A percentile compares a stretch with the other conserved stretches of the same genome.
phyloP scores from a whole-genome alignment of 2,797 vertebrate species.

The Anas bahamensis region DNA sequence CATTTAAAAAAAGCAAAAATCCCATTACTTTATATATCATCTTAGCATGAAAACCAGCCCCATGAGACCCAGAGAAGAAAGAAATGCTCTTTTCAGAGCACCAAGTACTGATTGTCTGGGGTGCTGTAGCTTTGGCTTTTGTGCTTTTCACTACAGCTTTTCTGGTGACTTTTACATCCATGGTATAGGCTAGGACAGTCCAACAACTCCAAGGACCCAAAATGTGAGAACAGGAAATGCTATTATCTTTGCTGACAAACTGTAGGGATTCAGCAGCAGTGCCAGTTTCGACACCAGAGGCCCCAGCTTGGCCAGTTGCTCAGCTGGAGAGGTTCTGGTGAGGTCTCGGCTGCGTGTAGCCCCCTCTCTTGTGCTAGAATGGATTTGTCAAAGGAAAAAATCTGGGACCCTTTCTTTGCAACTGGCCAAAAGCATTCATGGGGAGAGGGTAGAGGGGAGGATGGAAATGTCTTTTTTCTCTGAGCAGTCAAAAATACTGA shows the following conservation, averaged over 20 bases:
- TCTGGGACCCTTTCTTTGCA: background rate
- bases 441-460: background rate
- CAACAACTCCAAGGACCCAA: background rate
- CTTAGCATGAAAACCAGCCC: background rate
- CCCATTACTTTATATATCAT: background rate
- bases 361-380: background rate
- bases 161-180: background rate
- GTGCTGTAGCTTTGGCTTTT: background rate
- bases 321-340: background rate
- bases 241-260: background rate
- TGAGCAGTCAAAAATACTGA: background rate
- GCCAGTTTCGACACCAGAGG: background rate
- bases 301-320: background rate
- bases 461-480: background rate
- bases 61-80: background rate
- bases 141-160: background rate
- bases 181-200: accelerated
- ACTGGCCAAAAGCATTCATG: background rate
- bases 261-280: background rate
- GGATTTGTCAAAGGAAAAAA: background rate
- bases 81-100: slow-evolving; percentile 20
- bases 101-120: background rate
- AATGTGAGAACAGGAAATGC: background rate
- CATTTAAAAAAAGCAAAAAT: background rate
- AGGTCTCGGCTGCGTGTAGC: background rate